Percentiles rank a stretch among this genome's conserved stretches.
Conservation (phyloP, 2,888 invertebrate genomes). For the Sinodicranocentrus sp. region DNA sequence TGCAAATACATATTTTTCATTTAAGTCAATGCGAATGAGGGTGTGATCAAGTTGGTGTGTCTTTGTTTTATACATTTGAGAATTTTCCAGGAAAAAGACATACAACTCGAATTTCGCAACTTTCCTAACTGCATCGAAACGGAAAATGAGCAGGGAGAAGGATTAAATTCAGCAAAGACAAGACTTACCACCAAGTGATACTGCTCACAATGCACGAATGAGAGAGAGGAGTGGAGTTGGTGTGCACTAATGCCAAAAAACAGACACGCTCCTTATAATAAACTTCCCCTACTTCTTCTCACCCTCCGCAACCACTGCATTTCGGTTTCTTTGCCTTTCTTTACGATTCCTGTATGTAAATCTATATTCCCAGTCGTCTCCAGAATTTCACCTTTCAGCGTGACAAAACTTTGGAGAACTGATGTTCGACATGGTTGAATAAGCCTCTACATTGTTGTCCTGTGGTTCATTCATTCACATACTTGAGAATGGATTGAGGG, state of each 20-base stretch:
- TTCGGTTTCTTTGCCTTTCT: conserved; percentile 33
- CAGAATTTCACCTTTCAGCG: conserved; percentile 15
- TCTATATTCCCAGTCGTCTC: conserved; percentile 10
- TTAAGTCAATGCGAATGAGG: too few species aligned
- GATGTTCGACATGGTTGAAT: conserved; percentile 3
- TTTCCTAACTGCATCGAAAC: not conserved
- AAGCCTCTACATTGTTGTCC: not conserved
- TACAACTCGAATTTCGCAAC: too few species aligned
- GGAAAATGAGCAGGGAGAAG: conserved; percentile 10
- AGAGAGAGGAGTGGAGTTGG: not conserved
- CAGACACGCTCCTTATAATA: conserved; percentile 6
- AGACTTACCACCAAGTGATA: not conserved
- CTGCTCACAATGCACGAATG: not conserved
- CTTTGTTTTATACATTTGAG: too few species aligned
- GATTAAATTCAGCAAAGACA: conserved; percentile 28
- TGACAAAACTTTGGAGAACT: conserved; percentile 10
- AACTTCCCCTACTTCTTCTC: not conserved
- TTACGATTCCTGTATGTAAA: conserved; percentile 16
- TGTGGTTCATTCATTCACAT: conserved; percentile 38
- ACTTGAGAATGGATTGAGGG: conserved; percentile 44
- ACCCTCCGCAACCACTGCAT: conserved; percentile 11
- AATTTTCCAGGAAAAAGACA: too few species aligned
- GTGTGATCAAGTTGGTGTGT: too few species aligned
- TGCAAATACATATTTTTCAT: too few species aligned
- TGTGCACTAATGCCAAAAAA: conserved; percentile 6